Base-by-base conservation (phyloP, 2,113 vertebrate genomes). In the Coryphaenoides rupestris region DNA sequence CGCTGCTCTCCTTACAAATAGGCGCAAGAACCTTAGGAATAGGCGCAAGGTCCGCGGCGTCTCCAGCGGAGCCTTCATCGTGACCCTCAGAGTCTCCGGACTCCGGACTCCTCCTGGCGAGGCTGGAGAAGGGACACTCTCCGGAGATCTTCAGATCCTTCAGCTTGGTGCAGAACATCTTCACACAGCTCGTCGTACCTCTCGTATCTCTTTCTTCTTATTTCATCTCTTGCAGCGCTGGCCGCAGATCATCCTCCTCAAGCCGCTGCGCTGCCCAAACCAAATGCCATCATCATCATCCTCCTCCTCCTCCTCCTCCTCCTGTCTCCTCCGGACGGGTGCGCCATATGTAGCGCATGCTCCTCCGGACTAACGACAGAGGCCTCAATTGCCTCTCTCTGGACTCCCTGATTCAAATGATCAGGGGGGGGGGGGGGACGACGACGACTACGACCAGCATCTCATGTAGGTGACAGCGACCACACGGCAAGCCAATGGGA, bases 151-250 rank as follows among this genome's bases (percentile, higher is more conserved):
- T 95, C 78, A 98, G 89, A 26, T 98, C 96, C 81, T 97, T 98
- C 74, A 99, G 88, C 90, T 95, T 98, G 45, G 95, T 91, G 83
- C 96, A 99, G 86, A 99, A 99, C 96, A 99, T 99, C 67, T 58
- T 92, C 89, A 58, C 55, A n/a, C n/a, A n/a, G n/a, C n/a, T n/a
- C n/a, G n/a, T n/a, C n/a, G n/a, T n/a, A n/a, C n/a, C n/a, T 52
- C 64, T 68, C 15, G 22, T 7, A 24, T 65, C 66, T 61, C 7
- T 71, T 50, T 82, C 45, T 87, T 61, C 7, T 70, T 50, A 6
- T 28, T 26, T 28, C 4, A 80, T 74, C 70, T 77, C 58, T 77
- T 71, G 60, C 73, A n/a, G n/a, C 56, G 54, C 70, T 50, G 55
- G 65, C n/a, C n/a, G n/a, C 55, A 73, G 73, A 72, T 71, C 49